Evolutionary conservation across 2,797 vertebrate genomes (phyloP), one percentile per base, ranked within the genome.

Genomic region (Parambassis ranga): DNA sequence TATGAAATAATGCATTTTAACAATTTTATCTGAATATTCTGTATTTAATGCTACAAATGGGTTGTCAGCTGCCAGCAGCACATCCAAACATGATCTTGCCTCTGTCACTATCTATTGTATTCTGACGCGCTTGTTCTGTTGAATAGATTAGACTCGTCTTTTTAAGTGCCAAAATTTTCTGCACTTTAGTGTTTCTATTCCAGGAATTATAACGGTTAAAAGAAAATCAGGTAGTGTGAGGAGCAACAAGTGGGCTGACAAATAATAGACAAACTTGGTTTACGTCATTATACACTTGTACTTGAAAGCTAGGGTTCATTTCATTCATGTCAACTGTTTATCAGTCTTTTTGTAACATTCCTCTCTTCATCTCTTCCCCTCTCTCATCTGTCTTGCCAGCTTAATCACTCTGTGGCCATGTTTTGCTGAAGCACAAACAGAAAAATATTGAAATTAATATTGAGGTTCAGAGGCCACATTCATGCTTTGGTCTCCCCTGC

Each of bases 231-330:
- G 23, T 62, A 46, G 36, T 53, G 35, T 71, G 22, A 59, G 33
- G 18, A 55, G 11, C 59, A 65, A 61, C 64, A 71, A 53, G 57
- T 67, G 20, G 59, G 48, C 10, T 7, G 53, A 60, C 42, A 43
- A 73, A 52, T 58, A 58, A 61, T 36, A 69, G 24, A 38, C 56
- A 33, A 42, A 42, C 8, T 24, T 20, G 24, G 11, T 38, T 62
- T 35, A 57, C 55, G 30, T 37, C 2, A 2, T 49, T 36, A n/a
- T 19, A 35, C 22, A n/a, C 6, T 35, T 31, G 18, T 15, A 24
- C 33, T 50, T 58, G 15, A 62, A 50, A 77, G 32, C 33, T 59
- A 10, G 13, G 24, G 35, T 55, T 68, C 3, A 42, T 62, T 68
- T 44, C 55, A 52, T 65, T 20, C n/a, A 38, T 11, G 14, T 42